These are phyloP conservation scores for Labia minor DNA, from an alignment of 2,888 invertebrate species.

Conservation along the genomic window DNA sequence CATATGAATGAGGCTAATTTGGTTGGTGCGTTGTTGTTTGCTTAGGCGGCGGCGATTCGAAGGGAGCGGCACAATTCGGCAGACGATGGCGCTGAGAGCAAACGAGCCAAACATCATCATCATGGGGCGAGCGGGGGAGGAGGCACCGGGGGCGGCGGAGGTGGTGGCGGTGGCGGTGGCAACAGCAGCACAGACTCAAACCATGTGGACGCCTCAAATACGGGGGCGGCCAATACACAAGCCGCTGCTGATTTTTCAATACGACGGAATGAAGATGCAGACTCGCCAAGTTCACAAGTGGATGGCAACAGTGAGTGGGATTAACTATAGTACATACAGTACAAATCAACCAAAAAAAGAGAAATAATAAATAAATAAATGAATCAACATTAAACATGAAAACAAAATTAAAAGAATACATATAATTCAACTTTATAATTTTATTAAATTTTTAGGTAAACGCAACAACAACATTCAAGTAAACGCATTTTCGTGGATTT, in stretches of 20 bases:
- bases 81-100: not conserved
- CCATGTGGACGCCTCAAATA: conserved; percentile 15
- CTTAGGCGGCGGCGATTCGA: conserved; percentile 19
- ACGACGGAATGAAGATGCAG: conserved; percentile 21
- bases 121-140: not conserved
- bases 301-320: not conserved
- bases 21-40: not conserved
- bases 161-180: conserved; percentile 2
- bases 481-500: too few species aligned
- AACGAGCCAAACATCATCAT: conserved; percentile 20
- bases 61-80: conserved; percentile 23
- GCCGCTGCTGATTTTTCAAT: conserved; percentile 28
- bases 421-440: too few species aligned
- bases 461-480: too few species aligned
- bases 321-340: too few species aligned
- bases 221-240: conserved; percentile 18
- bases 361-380: too few species aligned
- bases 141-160: not conserved
- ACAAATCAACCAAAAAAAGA: too few species aligned
- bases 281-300: not conserved
- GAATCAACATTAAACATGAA: too few species aligned
- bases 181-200: conserved; percentile 18
- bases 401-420: too few species aligned
- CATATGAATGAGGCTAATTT: not conserved
- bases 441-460: too few species aligned